These are phyloP conservation scores for Calvadosia cruxmelitensis DNA, from an alignment of 30 jellyfish, hydroid and myxozoan genomes.

Conservation along the genomic window DNA sequence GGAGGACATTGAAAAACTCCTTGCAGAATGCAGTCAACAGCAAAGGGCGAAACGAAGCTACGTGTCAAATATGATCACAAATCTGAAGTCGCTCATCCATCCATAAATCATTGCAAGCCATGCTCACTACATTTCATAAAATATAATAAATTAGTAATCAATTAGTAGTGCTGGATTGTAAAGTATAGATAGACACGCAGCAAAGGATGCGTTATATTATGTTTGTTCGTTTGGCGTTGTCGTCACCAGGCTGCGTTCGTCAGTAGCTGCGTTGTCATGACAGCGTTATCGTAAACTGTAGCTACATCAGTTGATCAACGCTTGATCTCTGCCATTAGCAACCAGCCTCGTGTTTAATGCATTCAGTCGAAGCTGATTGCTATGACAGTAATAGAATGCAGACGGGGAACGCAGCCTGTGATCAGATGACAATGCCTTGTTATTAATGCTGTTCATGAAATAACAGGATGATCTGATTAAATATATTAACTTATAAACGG, in stretches of 20 bases:
- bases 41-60: background rate
- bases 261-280: no score
- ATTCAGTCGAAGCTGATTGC: background rate
- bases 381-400: no score
- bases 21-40: constrained; percentile 10
- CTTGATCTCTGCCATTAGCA: background rate
- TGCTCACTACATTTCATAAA: no score
- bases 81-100: background rate
- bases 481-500: no score
- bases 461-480: no score
- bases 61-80: background rate
- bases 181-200: background rate
- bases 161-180: background rate
- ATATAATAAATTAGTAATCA: no score
- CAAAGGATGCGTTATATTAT: background rate
- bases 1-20: constrained; percentile 48
- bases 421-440: no score
- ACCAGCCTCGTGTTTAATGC: background rate
- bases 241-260: no score
- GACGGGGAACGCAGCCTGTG: no score
- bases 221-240: background rate
- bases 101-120: background rate
- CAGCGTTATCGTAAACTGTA: background rate
- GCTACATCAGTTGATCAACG: background rate
- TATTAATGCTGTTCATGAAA: no score